Conservation (phyloP, 2,113 vertebrate genomes). For the Ptyas mucosa region DNA sequence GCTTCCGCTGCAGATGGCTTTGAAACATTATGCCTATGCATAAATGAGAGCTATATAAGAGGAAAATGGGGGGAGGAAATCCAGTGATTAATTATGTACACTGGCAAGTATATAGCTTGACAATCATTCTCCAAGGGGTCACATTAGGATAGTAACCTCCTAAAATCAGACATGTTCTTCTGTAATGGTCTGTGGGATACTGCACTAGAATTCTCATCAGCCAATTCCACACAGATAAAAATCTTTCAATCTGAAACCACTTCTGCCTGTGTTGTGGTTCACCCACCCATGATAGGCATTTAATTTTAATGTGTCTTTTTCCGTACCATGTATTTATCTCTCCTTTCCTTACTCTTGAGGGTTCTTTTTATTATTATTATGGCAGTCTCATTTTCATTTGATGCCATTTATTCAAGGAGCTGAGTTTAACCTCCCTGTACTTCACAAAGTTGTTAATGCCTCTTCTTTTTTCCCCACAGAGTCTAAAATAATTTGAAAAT, state of each 20-base stretch:
- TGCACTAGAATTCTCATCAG: conserved; percentile 37
- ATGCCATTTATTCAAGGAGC: conserved; percentile 34
- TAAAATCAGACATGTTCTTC: conserved; percentile 30
- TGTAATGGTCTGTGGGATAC: conserved; percentile 41
- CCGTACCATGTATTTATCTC: conserved; percentile 33
- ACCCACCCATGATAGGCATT: conserved; percentile 53
- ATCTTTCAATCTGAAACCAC: conserved; percentile 36
- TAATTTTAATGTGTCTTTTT: conserved; percentile 63
- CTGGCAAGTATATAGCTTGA: background rate
- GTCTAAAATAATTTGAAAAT: conserved; percentile 39
- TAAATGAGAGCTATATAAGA: conserved; percentile 2
- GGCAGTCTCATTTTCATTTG: conserved; percentile 45
- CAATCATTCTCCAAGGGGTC: conserved; percentile 23
- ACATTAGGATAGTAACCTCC: conserved; percentile 20
- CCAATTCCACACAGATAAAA: conserved; percentile 49
- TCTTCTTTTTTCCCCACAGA: conserved; percentile 31
- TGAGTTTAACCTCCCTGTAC: conserved; percentile 51
- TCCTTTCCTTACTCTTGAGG: conserved; percentile 26
- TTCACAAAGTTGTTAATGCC: conserved; percentile 40
- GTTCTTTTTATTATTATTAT: conserved; percentile 35
- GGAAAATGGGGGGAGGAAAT: background rate
- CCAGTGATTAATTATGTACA: background rate
- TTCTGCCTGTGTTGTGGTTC: conserved; percentile 43
- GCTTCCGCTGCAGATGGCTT: background rate
- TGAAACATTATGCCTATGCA: background rate